Base-by-base conservation (phyloP, 2,888 invertebrate species). In the Sphaerophoria taeniata region DNA sequence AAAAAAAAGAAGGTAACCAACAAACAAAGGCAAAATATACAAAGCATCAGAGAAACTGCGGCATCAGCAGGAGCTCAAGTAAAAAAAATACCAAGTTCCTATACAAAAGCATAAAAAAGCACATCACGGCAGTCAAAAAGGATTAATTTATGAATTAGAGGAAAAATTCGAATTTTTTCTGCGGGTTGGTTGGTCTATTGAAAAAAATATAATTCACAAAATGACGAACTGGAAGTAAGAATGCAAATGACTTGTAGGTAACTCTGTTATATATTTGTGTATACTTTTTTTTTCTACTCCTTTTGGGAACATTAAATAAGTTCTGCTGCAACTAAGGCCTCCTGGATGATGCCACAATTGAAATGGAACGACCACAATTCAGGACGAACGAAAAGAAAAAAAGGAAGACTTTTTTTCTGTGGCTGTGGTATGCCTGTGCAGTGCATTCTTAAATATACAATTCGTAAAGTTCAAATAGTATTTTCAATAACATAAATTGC, bases 171-270 rank as follows among this genome's bases (percentile, higher is more conserved):
- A 67, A 53, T 56, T 65, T 24, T 24, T 24, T 65, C 61, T 65
- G 65, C 36, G 74, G 65, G 36, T 67, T 67, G 56, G 65, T 45
- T 74, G 45, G 31, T 47, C 63, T 31, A 58, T 67, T 58, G 24
- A 36, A 9, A 36, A 31, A 49, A 43, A 45, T 47, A 69, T 67
- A 12, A 73, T 43, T 33, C 45, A 79, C 47, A 61, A 69, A 65
- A 73, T 51, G 53, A 63, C 61, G 39, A 61, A 63, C 47, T 75
- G 65, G 45, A 79, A 69, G 60, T 34, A 74, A 79, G 73, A 51
- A 79, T 79, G 79, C 73, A 79, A 79, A 79, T 74, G 78, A 60
- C 60, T 73, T 74, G 53, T 53, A 67, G 67, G 53, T 67, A 53
- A 67, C 36, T 51, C 14, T 16, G 7, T 14, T 24, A 24, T 24